Base-by-base conservation (phyloP, 2,888 invertebrate genomes). In the Malthinus seriepunctatus region DNA sequence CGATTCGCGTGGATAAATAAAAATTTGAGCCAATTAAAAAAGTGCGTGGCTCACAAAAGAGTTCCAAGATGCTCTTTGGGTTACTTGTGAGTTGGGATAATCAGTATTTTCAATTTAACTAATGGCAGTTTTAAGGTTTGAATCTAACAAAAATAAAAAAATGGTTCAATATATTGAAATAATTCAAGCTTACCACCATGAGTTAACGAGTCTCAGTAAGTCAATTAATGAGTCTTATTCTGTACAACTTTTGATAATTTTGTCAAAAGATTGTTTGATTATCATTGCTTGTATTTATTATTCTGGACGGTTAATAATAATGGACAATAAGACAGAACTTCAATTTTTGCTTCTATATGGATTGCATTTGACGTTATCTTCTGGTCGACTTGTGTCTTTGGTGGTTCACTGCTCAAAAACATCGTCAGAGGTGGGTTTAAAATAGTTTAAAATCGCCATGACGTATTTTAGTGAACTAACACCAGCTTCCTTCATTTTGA, bases 1-100 rank as follows among this genome's bases (percentile, higher is more conserved):
- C 23, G 56, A 38, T 56, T 51, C 23, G 5, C n/a, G 1, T 56
- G 56, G 56, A 14, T 56, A 8, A 56, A 56, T 10, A 32, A 32
- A 6, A 51, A 12, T 6, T 42, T 42, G 23, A 23, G 2, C 5
- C 23, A 5, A 5, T 23, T 23, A 5, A 5, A 23, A 23, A 23
- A 5, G 9, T 12, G 32, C 32, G 32, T 4, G 23, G 23, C 23
- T 23, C 23, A 5, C 23, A 23, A 23, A 23, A 23, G 5, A 2
- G 23, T 23, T 23, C 23, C 2, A 23, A 23, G 5, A 2, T 23
- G 23, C 5, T 23, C 23, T 23, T n/a, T n/a, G 1, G 23, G 10
- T 15, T 9, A 5, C 9, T 3, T 42, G 39, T 42, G 8, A 42
- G 39, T 42, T 23, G 23, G 23, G 10, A 51, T 6, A 42, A 39